Base-by-base conservation (phyloP, 1,140 invertebrate genomes). In the Diorhabda carinulata region DNA sequence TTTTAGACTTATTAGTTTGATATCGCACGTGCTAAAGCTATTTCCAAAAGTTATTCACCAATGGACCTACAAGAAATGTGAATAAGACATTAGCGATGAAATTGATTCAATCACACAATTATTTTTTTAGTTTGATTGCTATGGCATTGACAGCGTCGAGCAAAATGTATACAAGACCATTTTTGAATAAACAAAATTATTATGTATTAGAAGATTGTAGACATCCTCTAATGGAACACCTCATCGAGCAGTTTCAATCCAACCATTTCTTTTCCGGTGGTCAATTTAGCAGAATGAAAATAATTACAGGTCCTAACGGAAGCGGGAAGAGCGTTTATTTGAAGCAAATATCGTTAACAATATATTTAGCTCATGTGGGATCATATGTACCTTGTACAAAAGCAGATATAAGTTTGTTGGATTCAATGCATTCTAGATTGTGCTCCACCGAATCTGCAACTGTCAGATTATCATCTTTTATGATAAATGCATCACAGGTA, bases 261-360 rank as follows among this genome's bases (percentile, higher is more conserved):
- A 96, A 96, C 80, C 86, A 91, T 75, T 86, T 86, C 2, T 73
- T 80, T 58, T 90, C 89, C 58, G 86, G 85, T 8, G 76, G 78
- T 2, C 77, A 82, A 5, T 74, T 81, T 6, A 85, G 86, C 7
- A 85, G 86, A 66, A 85, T 96, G 2, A 93, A 92, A 78, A 84
- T 97, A 43, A 77, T 98, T 8, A 95, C 92, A 2, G 93, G 95
- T 2, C 92, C 95, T 2, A 98, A 98, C 82, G 88, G 92, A 5
- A 93, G 92, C 78, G 96, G 96, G 1, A 98, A 98, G 82, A 96
- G 92, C 74, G 87, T 96, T 42, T 98, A 95, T 78, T 84, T 97
- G 72, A 96, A 95, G 82, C 92, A 94, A 82, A 83, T 90, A 6
- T 90, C 89, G 2, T 76, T 94, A 3, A 87, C 94, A 58, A 84